Percentiles rank a stretch among this genome's conserved stretches.
These are phyloP conservation scores for Thomomys bottae DNA, from an alignment of 2,113 vertebrate genomes.

Conservation along the genomic window DNA sequence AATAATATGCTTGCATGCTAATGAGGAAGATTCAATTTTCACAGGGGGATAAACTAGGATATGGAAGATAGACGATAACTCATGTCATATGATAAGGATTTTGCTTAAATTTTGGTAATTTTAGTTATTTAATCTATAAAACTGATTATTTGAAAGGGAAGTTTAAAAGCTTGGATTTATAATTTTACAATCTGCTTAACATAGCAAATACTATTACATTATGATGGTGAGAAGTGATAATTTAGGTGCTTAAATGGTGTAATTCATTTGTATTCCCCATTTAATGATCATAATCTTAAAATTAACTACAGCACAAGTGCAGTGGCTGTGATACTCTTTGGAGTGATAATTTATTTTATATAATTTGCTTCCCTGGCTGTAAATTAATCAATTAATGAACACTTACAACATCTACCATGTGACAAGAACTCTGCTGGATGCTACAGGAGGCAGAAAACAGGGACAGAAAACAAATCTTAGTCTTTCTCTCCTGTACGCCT, in stretches of 20 bases:
- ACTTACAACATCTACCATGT: slow-evolving; percentile 29
- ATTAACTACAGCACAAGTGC: slow-evolving; percentile 20
- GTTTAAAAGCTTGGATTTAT: slow-evolving; percentile 20
- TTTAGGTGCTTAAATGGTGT: slow-evolving; percentile 39
- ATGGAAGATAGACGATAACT: not conserved
- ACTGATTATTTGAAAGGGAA: not conserved
- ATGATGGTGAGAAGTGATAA: slow-evolving; percentile 29
- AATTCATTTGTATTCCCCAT: slow-evolving; percentile 51
- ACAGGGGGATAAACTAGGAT: not conserved
- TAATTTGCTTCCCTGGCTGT: slow-evolving; percentile 27
- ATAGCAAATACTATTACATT: slow-evolving; percentile 35
- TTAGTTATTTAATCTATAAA: slow-evolving; percentile 19
- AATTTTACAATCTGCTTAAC: slow-evolving; percentile 2
- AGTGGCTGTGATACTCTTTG: slow-evolving; percentile 7
- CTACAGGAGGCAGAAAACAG: slow-evolving; percentile 11
- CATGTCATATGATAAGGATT: not conserved
- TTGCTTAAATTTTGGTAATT: not conserved
- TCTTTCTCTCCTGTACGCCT: not conserved
- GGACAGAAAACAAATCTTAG: not conserved
- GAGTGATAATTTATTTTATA: slow-evolving; percentile 34
- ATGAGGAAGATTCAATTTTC: not conserved
- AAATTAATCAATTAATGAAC: slow-evolving; percentile 66
- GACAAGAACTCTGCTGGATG: slow-evolving; percentile 8
- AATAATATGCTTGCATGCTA: not conserved
- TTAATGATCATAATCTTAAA: slow-evolving; percentile 54